These are phyloP conservation scores for Congeria kusceri DNA, from an alignment of 2,888 invertebrate species.

Conservation along the genomic window DNA sequence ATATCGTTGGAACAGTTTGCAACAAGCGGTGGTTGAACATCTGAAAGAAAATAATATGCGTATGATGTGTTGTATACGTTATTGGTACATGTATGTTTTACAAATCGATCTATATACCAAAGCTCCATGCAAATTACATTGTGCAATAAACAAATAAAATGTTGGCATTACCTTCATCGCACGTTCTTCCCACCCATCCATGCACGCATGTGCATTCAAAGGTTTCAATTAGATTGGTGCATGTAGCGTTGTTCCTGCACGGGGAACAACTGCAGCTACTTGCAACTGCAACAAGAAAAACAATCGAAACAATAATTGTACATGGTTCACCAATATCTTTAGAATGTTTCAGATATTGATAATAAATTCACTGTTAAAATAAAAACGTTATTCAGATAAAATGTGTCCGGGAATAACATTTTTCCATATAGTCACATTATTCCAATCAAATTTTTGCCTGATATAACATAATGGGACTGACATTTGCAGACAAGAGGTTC, in stretches of 20 bases:
- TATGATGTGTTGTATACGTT: too few relatives aligned
- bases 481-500: not conserved
- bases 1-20: conserved; percentile 45
- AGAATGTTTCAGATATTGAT: too few relatives aligned
- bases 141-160: too few relatives aligned
- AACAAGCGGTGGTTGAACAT: conserved; percentile 64
- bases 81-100: too few relatives aligned
- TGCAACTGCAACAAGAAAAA: not conserved
- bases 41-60: conserved; percentile 39
- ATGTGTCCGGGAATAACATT: not conserved
- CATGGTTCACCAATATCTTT: too few relatives aligned
- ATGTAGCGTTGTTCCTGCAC: not conserved
- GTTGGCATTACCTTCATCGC: not conserved
- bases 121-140: too few relatives aligned
- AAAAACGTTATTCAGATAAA: not conserved
- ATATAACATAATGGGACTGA: too few relatives aligned
- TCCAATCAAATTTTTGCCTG: not conserved
- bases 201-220: not conserved
- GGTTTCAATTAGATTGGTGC: not conserved
- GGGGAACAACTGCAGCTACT: not conserved
- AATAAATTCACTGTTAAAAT: too few relatives aligned
- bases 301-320: too few relatives aligned
- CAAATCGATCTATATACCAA: too few relatives aligned
- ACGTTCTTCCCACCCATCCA: not conserved
- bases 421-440: not conserved